These are phyloP conservation scores for Nannospalax galili DNA, from an alignment of 2,113 vertebrate genomes.

Conservation along the genomic window DNA sequence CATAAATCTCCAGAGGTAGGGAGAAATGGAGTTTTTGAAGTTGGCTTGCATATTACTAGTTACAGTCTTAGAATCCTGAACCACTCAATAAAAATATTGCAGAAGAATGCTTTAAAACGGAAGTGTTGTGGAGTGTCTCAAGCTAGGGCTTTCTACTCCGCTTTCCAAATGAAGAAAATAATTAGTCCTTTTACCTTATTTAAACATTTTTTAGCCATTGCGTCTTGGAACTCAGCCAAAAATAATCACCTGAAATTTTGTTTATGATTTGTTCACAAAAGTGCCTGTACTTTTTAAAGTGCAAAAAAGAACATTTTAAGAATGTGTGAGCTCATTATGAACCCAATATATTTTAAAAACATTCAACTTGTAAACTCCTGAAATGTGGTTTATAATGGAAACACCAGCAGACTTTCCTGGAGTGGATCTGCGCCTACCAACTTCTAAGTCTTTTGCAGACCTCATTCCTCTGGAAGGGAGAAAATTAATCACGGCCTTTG, in stretches of 20 bases:
- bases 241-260: constrained; percentile 84
- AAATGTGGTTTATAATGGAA: constrained; percentile 82
- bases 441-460: constrained; percentile 61
- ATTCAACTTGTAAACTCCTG: constrained; percentile 81
- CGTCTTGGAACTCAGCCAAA: constrained; percentile 76
- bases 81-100: constrained; percentile 62
- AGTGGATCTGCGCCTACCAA: constrained; percentile 47
- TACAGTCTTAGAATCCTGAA: constrained; percentile 29
- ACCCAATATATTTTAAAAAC: constrained; percentile 80
- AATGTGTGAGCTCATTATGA: constrained; percentile 81
- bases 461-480: constrained; percentile 47
- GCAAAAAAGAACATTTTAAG: constrained; percentile 73
- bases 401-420: constrained; percentile 68
- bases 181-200: constrained; percentile 75
- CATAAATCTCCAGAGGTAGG: constrained; percentile 67
- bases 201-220: constrained; percentile 71
- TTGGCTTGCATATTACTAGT: constrained; percentile 49
- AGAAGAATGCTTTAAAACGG: constrained; percentile 64
- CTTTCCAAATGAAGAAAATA: constrained; percentile 77
- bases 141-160: constrained; percentile 52
- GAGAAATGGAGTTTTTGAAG: constrained; percentile 72
- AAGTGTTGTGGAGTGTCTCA: constrained; percentile 44
- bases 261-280: constrained; percentile 82
- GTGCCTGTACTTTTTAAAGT: constrained; percentile 69
- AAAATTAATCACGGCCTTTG: constrained; percentile 54